Evolutionary conservation across 2,888 invertebrate genomes (phyloP).

Genomic region (Tachystola acroxantha): DNA sequence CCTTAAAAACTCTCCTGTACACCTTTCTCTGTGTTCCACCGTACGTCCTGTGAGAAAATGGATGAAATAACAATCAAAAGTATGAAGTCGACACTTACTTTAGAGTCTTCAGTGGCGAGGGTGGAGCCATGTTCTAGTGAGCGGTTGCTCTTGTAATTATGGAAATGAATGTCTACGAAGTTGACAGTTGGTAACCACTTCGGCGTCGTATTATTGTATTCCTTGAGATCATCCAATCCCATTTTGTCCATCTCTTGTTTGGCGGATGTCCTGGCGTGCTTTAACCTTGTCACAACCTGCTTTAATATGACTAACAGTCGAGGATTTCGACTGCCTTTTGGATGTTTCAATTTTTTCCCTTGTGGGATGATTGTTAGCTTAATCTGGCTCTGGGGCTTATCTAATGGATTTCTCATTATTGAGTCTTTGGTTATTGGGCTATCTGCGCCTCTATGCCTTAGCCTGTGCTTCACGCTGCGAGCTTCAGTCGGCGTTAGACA

Average conservation of each 20-base stretch:
- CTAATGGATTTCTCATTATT: background rate
- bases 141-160: conserved; percentile 38
- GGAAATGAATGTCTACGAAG: conserved; percentile 62
- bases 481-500: conserved; percentile 59
- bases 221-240: conserved; percentile 47
- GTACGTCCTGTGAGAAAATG: too few relatives aligned
- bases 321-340: too few relatives aligned
- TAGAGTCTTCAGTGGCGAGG: conserved; percentile 51
- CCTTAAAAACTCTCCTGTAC: too few relatives aligned
- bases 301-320: too few relatives aligned
- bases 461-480: conserved; percentile 45
- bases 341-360: too few relatives aligned
- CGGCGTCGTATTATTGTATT: conserved; percentile 59
- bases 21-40: too few relatives aligned
- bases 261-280: conserved; percentile 53
- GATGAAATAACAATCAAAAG: too few relatives aligned
- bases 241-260: conserved; percentile 42
- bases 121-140: conserved; percentile 33
- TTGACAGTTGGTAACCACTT: conserved; percentile 63
- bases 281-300: conserved; percentile 55
- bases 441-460: conserved; percentile 49
- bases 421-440: conserved; percentile 41
- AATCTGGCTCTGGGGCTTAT: too few relatives aligned
- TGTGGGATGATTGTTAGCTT: too few relatives aligned
- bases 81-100: conserved; percentile 38